Evolutionary conservation across 2,888 invertebrate species (phyloP).

Genomic region (Drosophila longiperda): DNA sequence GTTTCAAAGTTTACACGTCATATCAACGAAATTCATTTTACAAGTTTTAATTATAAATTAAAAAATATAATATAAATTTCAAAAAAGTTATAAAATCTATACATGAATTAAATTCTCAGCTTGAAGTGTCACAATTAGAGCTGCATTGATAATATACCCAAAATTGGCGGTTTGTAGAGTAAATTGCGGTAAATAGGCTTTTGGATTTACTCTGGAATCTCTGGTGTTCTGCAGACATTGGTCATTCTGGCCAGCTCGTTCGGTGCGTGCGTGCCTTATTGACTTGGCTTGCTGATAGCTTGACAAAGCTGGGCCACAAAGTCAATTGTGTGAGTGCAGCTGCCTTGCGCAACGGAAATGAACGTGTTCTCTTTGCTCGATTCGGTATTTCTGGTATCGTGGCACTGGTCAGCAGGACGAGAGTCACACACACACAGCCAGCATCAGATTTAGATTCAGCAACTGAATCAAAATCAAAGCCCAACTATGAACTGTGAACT

Average conservation of each 20-base stretch:
- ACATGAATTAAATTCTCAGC: not conserved
- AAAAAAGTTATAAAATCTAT: not conserved
- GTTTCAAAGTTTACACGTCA: not conserved
- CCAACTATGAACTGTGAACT: constrained; percentile 28
- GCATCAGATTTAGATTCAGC: constrained; percentile 33
- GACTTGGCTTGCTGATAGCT: constrained; percentile 58
- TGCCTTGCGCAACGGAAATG: constrained; percentile 59
- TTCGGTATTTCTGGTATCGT: not conserved
- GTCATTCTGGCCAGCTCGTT: constrained; percentile 12
- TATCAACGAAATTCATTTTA: not conserved
- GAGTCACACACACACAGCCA: constrained; percentile 20
- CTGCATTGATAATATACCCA: constrained; percentile 10
- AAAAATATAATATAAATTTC: not conserved
- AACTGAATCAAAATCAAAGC: constrained; percentile 13
- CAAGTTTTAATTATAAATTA: not conserved
- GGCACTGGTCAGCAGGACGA: constrained; percentile 11
- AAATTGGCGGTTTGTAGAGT: not conserved
- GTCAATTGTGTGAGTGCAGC: constrained; percentile 64
- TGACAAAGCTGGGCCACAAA: constrained; percentile 71
- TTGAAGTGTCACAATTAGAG: constrained; percentile 5
- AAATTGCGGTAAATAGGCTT: constrained; percentile 37
- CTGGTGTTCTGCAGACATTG: constrained; percentile 23
- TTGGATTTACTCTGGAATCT: not conserved
- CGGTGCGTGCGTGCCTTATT: constrained; percentile 69
- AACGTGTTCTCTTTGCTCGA: constrained; percentile 22